Conservation (phyloP, 2,797 vertebrate species). For the Urocyon cinereoargenteus region DNA sequence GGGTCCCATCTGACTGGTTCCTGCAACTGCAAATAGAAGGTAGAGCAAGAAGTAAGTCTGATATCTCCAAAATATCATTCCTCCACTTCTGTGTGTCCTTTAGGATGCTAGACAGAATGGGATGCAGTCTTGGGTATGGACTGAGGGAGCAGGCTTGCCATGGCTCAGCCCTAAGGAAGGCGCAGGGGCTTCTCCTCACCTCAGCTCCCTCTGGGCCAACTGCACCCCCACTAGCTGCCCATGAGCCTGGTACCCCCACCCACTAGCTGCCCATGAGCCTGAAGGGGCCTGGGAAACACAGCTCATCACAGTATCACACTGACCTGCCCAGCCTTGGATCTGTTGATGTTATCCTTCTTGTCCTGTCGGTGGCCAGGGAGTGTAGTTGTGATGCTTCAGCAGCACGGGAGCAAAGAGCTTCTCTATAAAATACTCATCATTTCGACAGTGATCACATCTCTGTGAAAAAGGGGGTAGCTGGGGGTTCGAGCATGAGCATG, state of each 20-base stretch:
- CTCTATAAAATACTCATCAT: neutral
- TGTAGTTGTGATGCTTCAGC: accelerated
- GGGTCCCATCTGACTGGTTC: neutral
- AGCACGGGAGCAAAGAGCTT: neutral
- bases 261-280: too few species aligned
- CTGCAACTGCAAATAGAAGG: neutral
- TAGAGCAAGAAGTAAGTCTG: neutral
- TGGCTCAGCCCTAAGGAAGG: neutral
- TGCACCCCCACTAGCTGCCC: neutral
- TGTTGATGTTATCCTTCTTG: neutral
- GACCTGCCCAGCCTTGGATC: too few species aligned
- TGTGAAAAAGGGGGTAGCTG: too few species aligned
- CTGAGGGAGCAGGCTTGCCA: neutral
- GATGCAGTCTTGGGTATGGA: neutral
- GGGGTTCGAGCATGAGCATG: too few species aligned
- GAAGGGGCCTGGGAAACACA: neutral
- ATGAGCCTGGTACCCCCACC: too few species aligned
- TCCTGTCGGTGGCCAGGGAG: neutral
- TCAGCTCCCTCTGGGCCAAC: neutral
- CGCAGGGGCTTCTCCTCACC: accelerated
- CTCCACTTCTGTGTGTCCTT: neutral
- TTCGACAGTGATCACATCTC: too few species aligned
- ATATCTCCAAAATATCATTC: neutral
- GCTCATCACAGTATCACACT: too few species aligned
- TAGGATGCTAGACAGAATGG: neutral